Conservation (phyloP, 1,140 invertebrate genomes). For the Drosophila simulans region DNA sequence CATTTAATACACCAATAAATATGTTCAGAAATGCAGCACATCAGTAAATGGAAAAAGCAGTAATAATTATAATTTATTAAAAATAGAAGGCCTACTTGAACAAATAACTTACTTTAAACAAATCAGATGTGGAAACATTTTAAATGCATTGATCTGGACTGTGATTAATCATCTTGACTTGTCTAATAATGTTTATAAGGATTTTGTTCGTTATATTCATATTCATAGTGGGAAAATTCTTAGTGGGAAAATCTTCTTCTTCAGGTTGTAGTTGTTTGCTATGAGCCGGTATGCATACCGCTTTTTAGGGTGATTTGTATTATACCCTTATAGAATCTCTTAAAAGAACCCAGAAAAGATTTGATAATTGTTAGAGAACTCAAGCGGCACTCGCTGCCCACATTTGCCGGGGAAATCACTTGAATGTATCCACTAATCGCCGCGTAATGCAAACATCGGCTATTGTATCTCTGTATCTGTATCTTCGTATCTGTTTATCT, state of each 20-base stretch:
- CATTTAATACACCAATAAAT: background rate
- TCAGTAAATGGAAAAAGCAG: background rate
- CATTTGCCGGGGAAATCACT: conserved; percentile 4
- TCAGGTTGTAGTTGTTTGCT: too few relatives aligned
- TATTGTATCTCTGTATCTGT: conserved; percentile 11
- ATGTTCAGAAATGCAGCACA: background rate
- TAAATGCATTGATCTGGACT: too few relatives aligned
- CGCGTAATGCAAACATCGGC: conserved; percentile 5
- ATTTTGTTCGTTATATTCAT: too few relatives aligned
- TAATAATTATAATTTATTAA: background rate
- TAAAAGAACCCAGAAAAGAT: background rate
- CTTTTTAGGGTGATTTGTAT: too few relatives aligned
- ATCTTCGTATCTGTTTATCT: conserved; percentile 13
- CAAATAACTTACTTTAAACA: too few relatives aligned
- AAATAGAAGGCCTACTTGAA: too few relatives aligned
- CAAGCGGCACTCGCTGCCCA: conserved; percentile 25
- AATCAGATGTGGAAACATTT: too few relatives aligned
- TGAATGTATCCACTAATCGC: conserved; percentile 14
- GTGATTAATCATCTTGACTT: too few relatives aligned
- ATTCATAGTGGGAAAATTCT: too few relatives aligned
- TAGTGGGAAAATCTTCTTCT: too few relatives aligned
- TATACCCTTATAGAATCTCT: background rate
- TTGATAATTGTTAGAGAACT: background rate
- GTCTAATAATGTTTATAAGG: too few relatives aligned
- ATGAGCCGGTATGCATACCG: too few relatives aligned